A percentile compares a stretch with the other conserved stretches of the same genome.
phyloP scores from a whole-genome alignment of 2,797 vertebrate species.

The Lepilemur ruficaudatus region DNA sequence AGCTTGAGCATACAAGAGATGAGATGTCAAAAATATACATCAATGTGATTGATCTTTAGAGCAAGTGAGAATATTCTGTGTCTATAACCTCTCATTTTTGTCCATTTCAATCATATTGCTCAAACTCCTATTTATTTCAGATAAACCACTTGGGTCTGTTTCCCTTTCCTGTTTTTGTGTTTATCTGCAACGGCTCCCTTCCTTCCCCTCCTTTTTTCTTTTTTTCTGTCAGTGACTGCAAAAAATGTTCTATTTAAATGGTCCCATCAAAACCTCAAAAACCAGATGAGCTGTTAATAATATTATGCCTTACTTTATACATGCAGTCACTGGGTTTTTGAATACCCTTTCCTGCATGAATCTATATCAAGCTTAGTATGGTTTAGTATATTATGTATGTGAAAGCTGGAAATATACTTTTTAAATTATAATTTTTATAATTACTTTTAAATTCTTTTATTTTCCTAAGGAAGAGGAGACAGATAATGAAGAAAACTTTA shows the following conservation, averaged over 20 bases:
- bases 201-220: not conserved
- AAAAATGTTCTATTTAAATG: constrained; percentile 19
- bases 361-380: not conserved
- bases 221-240: not conserved
- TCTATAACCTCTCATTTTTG: not conserved
- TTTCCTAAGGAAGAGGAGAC: constrained; percentile 91
- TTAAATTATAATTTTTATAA: constrained; percentile 31
- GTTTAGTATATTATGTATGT: not conserved
- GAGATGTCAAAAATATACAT: constrained; percentile 3
- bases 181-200: not conserved
- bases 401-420: constrained; percentile 8
- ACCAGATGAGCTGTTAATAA: constrained; percentile 36
- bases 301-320: not conserved
- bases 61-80: not conserved
- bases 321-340: constrained; percentile 24
- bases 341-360: constrained; percentile 30
- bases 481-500: constrained; percentile 91
- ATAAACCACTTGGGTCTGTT: not conserved
- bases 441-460: constrained; percentile 53
- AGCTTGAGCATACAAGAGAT: not conserved
- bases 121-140: not conserved
- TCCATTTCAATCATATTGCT: constrained; percentile 3
- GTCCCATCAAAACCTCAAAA: constrained; percentile 27
- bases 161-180: not conserved
- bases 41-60: not conserved